These are phyloP conservation scores for Sarcophaga subvicina DNA, from an alignment of 2,888 invertebrate genomes.

Conservation along the genomic window DNA sequence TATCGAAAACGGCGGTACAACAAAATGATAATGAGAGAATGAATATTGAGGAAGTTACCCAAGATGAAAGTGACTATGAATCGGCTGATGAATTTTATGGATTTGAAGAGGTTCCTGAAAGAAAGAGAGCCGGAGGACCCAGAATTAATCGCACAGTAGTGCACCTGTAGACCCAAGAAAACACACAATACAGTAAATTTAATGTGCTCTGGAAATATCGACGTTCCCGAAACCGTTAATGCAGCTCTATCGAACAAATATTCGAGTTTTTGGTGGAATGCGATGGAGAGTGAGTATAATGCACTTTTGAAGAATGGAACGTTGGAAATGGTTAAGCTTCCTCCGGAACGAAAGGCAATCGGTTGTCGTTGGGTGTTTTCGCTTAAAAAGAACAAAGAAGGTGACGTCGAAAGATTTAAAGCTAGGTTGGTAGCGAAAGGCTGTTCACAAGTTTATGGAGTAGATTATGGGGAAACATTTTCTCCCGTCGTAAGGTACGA, in stretches of 20 bases:
- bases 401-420: conserved; percentile 64
- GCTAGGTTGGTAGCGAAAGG: conserved; percentile 66
- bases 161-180: conserved; percentile 34
- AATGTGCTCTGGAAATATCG: conserved; percentile 5
- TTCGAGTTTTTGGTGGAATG: conserved; percentile 45
- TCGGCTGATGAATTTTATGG: no score
- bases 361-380: conserved; percentile 64
- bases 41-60: no score
- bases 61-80: no score
- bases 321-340: conserved; percentile 39
- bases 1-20: not conserved
- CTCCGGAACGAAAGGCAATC: conserved; percentile 37
- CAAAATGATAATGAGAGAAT: not conserved
- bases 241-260: conserved; percentile 4
- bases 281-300: no score
- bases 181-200: not conserved
- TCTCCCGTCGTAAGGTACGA: conserved; percentile 50
- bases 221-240: conserved; percentile 15
- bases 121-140: conserved; percentile 25
- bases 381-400: conserved; percentile 52
- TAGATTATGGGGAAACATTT: conserved; percentile 20
- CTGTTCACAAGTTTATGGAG: conserved; percentile 30
- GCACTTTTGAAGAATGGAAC: no score
- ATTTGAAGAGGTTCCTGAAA: no score
- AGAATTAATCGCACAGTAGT: conserved; percentile 31